These are phyloP conservation scores for Onychostruthus taczanowskii DNA, from an alignment of 2,113 vertebrate species.

Conservation along the genomic window DNA sequence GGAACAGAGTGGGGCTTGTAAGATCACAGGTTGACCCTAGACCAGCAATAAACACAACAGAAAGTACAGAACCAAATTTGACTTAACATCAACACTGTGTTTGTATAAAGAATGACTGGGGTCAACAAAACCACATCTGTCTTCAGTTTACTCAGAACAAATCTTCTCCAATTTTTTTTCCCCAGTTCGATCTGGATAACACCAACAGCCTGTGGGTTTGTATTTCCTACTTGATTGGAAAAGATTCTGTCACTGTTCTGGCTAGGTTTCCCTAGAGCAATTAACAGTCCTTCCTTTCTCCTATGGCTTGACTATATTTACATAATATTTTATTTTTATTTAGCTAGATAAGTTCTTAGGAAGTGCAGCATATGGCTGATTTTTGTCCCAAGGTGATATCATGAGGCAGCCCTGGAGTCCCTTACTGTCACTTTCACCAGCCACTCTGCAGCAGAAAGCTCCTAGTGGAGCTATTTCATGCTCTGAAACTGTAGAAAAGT, in stretches of 20 bases:
- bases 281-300: neutral
- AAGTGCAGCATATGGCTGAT: neutral
- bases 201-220: neutral
- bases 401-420: neutral
- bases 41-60: neutral
- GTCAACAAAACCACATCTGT: slow-evolving; percentile 6
- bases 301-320: neutral
- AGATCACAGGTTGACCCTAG: neutral
- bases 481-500: neutral
- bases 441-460: neutral
- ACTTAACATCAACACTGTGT: neutral
- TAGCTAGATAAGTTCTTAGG: neutral
- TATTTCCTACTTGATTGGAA: neutral
- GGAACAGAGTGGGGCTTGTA: neutral
- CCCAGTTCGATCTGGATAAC: neutral
- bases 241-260: neutral
- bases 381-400: neutral
- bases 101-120: neutral
- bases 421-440: neutral
- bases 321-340: neutral
- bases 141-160: neutral
- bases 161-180: neutral
- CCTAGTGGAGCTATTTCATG: neutral
- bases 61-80: neutral
- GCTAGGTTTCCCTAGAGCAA: neutral